phyloP scores from a whole-genome alignment of 2,888 invertebrate species.

The Ceramica pisi region DNA sequence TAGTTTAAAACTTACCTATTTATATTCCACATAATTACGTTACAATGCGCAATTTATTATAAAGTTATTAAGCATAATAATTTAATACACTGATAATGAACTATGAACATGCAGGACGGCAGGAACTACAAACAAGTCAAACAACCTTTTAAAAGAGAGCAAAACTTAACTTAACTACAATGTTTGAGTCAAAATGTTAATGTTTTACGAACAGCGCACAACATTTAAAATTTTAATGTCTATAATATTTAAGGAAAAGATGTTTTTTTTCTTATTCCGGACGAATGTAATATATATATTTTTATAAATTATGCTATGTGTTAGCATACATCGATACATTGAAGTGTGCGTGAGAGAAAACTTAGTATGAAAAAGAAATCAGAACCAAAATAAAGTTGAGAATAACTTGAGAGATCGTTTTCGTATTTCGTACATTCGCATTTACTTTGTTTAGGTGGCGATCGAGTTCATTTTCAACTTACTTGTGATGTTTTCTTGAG shows the following conservation, averaged over 20 bases:
- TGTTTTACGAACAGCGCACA: slow-evolving; percentile 41
- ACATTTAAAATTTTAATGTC: slow-evolving; percentile 32
- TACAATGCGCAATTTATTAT: slow-evolving; percentile 46
- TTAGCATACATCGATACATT: slow-evolving; percentile 24
- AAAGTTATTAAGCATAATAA: slow-evolving; percentile 46
- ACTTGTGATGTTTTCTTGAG: neutral
- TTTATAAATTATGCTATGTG: slow-evolving; percentile 31
- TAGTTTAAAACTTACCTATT: slow-evolving; percentile 43
- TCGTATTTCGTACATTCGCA: neutral
- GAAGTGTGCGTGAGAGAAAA: slow-evolving; percentile 37
- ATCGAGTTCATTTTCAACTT: slow-evolving; percentile 1
- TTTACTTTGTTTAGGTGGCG: neutral
- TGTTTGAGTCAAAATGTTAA: slow-evolving; percentile 39
- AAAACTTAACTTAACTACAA: slow-evolving; percentile 57
- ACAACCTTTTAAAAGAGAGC: slow-evolving; percentile 70
- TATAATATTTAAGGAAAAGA: slow-evolving; percentile 36
- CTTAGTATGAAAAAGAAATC: slow-evolving; percentile 22
- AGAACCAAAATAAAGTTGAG: neutral
- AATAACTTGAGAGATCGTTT: neutral
- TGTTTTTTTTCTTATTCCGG: slow-evolving; percentile 40
- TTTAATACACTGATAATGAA: slow-evolving; percentile 54
- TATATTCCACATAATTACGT: slow-evolving; percentile 35
- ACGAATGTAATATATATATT: slow-evolving; percentile 44
- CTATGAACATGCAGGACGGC: slow-evolving; percentile 73
- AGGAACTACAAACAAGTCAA: slow-evolving; percentile 75